Evolutionary conservation across 2,888 invertebrate genomes (phyloP), one percentile per base, ranked within the genome.

Genomic region (Phaedon cochleariae): DNA sequence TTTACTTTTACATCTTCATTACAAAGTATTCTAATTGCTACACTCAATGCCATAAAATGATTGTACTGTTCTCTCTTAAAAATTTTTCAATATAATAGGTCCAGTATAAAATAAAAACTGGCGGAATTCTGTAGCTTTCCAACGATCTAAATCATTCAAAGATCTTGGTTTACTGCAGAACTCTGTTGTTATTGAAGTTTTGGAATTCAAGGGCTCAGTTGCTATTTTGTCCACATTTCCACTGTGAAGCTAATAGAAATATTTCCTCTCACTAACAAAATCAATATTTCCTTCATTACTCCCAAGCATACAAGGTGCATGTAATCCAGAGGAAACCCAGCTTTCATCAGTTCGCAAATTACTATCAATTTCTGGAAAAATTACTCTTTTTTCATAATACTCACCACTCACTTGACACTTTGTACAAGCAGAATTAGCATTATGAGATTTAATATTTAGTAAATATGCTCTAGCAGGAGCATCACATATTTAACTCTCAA

Each of bases 11-110:
- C 29, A 46, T 61, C 46, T 26, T 54, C 41, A 5, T 21, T 5
- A 26, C 61, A 53, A 29, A 61, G 21, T 6, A 61, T 54, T 34
- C 61, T 26, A 6, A 61, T 61, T n/a, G 45, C 72, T 37, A 22
- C 10, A 48, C 54, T 53, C 0, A 61, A 31, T 41, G 53, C 41
- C 29, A 61, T 46, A 18, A 54, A 53, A 54, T 61, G 61, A 3
- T 46, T 6, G 20, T 48, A 61, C 18, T 54, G 45, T 12, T 53
- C 34, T 48, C 26, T 10, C 2, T 31, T 22, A 7, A 57, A 26
- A 41, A 29, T n/a, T 15, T 45, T 45, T 57, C 45, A 57, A 1
- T n/a, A 45, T 29, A 15, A 46, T 26, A 26, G 57, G 57, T 26
- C 57, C 59, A 48, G 46, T 48, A 48, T 59, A 59, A 3, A 59